Base-by-base conservation (phyloP, 2,113 vertebrate genomes). In the Aix galericulata region DNA sequence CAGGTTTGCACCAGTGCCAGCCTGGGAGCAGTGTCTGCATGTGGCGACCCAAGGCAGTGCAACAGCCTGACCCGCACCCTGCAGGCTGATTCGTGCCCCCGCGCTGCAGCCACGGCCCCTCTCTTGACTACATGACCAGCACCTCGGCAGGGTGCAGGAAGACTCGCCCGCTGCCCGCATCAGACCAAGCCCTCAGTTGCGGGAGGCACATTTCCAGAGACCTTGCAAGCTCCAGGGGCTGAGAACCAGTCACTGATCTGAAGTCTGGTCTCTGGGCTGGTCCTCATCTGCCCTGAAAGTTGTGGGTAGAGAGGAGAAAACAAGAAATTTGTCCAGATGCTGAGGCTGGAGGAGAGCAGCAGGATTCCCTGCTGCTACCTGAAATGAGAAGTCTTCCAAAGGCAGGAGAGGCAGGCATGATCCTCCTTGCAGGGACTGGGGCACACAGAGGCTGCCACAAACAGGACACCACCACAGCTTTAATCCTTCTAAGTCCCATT, bases 31-130 rank as follows among this genome's bases (percentile, higher is more conserved):
- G 56, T 2, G 23, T 64, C 84, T 73, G 67, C 16, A 11, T 69
- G 55, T 1, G 4, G 66, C 1, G 5, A 36, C 44, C 22, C 4
- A 32, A 52, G 18, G 50, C 17, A 31, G 25, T 2, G 0, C 26
- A 44, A 7, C 3, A 68, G 63, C 48, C 53, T 31, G 38, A 74
- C 34, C 73, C 34, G 55, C 14, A 21, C 2, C 32, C 34, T 69
- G 8, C 10, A 48, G 46, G 46, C 46, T 48, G 42, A 74, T 40
- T 63, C 34, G 55, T 12, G 16, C 2, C 32, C 34, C 73, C 7
- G 22, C 55, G 44, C 25, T 42, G 3, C 1, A 4, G 11, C 53
- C 76, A 58, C 42, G 16, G 80, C 73, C 73, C 26, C 86, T 69
- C 81, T 86, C 64, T 2, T n/a, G 58, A 27, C 64, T 48, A 18